Base-by-base conservation (phyloP, 1,140 invertebrate genomes). In the Papilio glaucus region DNA sequence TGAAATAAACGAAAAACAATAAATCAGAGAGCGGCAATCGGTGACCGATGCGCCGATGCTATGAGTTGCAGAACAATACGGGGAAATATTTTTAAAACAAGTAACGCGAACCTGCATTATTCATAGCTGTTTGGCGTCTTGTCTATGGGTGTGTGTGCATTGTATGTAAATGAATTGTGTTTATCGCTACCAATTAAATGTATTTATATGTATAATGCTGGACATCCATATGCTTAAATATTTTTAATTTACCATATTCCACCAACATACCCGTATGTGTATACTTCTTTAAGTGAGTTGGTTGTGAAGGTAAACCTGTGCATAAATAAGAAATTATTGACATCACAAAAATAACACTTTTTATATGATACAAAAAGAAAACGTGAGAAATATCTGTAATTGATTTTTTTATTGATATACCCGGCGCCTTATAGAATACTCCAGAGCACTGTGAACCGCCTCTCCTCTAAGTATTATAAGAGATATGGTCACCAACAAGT, bases 41-140 rank as follows among this genome's bases (percentile, higher is more conserved):
- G 12, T 57, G 49, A 57, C 49, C 49, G 49, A 53, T 53, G 49
- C 33, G 37, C 37, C 33, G 37, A 65, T 38, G 29, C 62, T 63
- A 63, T 39, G 33, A 37, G 15, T 63, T 63, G 15, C 33, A 13
- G 61, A 39, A 63, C 61, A 63, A 63, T 63, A 63, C 37, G 18
- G 61, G 61, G 33, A 63, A 63, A 63, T 63, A 63, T 38, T 63
- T 53, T 63, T 63, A 63, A 63, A 63, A 63, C 61, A 63, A 63
- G 61, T 63, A 38, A 63, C 33, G 10, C 33, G 61, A 63, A 29
- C n/a, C 15, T 63, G 61, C 29, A 63, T 63, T 63, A 63, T 63
- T 63, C 61, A 63, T 63, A 37, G 61, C 29, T 9, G 61, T 38
- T 63, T 63, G 61, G 61, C 61, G 61, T 18, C 61, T 63, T 13